Evolutionary conservation across 2,797 vertebrate species (phyloP), one percentile per base, ranked within the genome.

Genomic region (Crocidura indochinensis): DNA sequence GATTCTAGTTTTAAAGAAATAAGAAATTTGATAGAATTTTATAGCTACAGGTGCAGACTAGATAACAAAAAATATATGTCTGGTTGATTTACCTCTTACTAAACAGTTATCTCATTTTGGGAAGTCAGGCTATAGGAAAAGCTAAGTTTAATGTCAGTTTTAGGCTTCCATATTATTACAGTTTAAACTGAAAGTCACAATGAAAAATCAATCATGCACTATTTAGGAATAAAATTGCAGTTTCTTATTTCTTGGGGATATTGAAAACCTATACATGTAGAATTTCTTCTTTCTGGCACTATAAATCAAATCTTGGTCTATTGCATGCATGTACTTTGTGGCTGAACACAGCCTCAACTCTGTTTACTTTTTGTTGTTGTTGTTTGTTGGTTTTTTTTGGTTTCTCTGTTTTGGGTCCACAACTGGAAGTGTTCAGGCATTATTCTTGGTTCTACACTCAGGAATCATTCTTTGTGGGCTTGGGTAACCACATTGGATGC

Each of bases 1-100:
- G 24, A 77, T 20, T 94, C 81, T 90, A 93, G 26, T 88, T 46
- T 38, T 88, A 69, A 95, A 93, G 15, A 73, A 53, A 62, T 6
- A 87, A 29, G n/a, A 88, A 84, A 90, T 91, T 83, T 91, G 15
- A 38, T 26, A 93, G 29, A 44, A 86, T 90, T 92, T 88, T 77
- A 24, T 79, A 67, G 84, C 69, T 80, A 15, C 2, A 80, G 51
- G 53, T 29, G n/a, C 12, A 67, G 44, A 47, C 27, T 72, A 68
- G 11, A 65, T 71, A 79, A 53, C n/a, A 83, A 68, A 80, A 87
- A 44, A 26, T 79, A 15, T 51, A 68, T 53, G 24, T 82, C 26
- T 9, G 64, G 0, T 90, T 88, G 68, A 1, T 74, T 92, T 81
- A 27, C n/a, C 77, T 8, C 84, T 74, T 46, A 49, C 38, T 84